These are phyloP conservation scores for Oreohelix idahoensis DNA, from an alignment of 1,140 invertebrate species.

Conservation along the genomic window DNA sequence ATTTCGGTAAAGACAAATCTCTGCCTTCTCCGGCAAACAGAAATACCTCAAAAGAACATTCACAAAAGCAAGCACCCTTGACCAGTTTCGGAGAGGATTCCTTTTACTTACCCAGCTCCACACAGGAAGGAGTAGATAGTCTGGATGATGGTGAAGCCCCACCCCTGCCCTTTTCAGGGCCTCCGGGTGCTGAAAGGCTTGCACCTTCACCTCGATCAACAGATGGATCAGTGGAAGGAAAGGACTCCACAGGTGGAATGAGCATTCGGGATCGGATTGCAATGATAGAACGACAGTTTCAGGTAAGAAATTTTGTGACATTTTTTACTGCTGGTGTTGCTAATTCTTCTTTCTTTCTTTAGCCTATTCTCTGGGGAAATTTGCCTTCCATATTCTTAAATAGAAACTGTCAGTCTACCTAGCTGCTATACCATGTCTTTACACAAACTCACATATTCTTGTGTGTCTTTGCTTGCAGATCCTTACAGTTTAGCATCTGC, in stretches of 20 bases:
- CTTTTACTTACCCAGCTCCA: slow-evolving; percentile 51
- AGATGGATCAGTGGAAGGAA: not conserved
- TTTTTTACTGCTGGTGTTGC: not conserved
- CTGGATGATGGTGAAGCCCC: slow-evolving; percentile 42
- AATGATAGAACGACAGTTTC: slow-evolving; percentile 55
- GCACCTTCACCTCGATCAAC: not conserved
- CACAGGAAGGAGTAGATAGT: slow-evolving; percentile 30
- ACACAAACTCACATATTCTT: no score
- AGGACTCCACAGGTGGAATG: slow-evolving; percentile 45
- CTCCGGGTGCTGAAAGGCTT: slow-evolving; percentile 25
- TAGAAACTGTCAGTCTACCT: no score
- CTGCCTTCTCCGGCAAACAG: slow-evolving; percentile 31
- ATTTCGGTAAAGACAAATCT: slow-evolving; percentile 40
- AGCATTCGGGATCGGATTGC: slow-evolving; percentile 55
- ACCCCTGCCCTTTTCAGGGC: slow-evolving; percentile 38
- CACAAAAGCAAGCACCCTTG: slow-evolving; percentile 33
- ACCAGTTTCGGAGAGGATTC: slow-evolving; percentile 45
- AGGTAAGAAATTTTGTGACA: slow-evolving; percentile 48
- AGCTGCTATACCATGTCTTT: no score
- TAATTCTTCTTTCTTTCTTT: not conserved
- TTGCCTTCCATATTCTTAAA: no score
- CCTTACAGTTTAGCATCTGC: no score
- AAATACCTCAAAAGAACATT: not conserved
- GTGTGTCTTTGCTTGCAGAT: no score
- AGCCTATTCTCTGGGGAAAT: no score